Evolutionary conservation across 2,797 vertebrate genomes (phyloP).

Genomic region (Pseudochirops cupreus): DNA sequence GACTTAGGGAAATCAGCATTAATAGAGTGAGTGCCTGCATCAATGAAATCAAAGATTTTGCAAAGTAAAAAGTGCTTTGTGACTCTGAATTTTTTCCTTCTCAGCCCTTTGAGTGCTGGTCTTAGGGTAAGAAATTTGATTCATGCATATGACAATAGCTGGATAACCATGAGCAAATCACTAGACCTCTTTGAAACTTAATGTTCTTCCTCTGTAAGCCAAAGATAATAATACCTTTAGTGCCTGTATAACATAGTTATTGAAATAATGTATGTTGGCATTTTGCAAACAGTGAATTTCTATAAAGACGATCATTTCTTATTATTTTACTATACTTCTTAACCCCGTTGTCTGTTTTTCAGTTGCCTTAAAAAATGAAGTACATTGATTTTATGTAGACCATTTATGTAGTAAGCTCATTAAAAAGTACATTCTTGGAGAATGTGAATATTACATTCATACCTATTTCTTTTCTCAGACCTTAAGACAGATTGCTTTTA

Average conservation of each 20-base stretch:
- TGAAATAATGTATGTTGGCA: neutral
- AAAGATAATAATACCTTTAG: neutral
- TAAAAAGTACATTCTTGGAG: neutral
- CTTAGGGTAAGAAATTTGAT: neutral
- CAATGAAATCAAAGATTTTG: neutral
- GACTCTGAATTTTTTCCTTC: neutral
- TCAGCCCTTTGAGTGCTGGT: neutral
- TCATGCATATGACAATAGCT: neutral
- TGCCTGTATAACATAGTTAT: neutral
- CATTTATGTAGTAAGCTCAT: neutral
- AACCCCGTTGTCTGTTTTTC: neutral
- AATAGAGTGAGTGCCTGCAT: neutral
- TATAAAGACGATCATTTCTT: neutral
- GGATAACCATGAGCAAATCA: neutral
- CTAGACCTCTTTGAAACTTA: neutral
- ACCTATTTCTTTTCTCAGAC: neutral
- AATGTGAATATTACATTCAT: neutral
- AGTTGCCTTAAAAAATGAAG: neutral
- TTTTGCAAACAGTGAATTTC: neutral
- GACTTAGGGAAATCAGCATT: neutral
- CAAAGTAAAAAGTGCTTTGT: neutral
- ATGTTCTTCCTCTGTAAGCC: neutral
- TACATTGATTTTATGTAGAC: neutral
- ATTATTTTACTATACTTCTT: neutral
- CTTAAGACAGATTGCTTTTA: neutral